Base-by-base conservation (phyloP, 2,888 invertebrate species). In the Drosophila quinaria region DNA sequence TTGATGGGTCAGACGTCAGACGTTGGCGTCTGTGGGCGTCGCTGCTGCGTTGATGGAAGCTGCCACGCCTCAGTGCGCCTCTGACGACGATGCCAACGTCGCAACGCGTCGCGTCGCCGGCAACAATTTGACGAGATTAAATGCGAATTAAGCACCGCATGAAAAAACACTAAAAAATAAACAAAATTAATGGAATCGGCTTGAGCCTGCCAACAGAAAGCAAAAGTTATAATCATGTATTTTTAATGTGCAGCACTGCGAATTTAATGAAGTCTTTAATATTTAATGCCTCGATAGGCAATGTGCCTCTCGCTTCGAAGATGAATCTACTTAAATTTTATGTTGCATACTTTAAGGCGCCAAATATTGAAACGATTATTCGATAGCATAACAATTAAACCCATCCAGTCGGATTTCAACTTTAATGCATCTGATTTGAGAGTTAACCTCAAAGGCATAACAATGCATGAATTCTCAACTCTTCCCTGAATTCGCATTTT, bases 51-150 rank as follows among this genome's bases (percentile, higher is more conserved):
- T 65, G 60, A 52, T 70, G 66, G 46, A 49, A 56, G 54, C 58
- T 39, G 62, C 60, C 71, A 81, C 51, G 85, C 69, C 76, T 76
- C 85, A 81, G 50, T 81, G 83, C 60, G 56, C 74, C 52, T 47
- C 63, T 49, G 71, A 64, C 65, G 68, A 56, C 62, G 68, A 52
- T 35, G 64, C 39, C 54, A 50, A 49, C 55, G 61, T 47, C 49
- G 61, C 22, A 19, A 13, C 51, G 35, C 35, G 51, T 15, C 31
- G 50, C 67, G 51, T 15, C 31, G 50, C 67, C 67, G 29, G 54
- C 71, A 71, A 77, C 68, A 77, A 74, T 66, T 80, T 80, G 80
- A 77, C 73, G 71, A 74, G 80, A 88, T 88, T 86, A 87, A 84
- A 86, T 70, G 73, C 74, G 70, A 79, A 86, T 88, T 88, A 88